phyloP scores from a whole-genome alignment of 2,113 vertebrate species.

The Cricetomys ansorgei region DNA sequence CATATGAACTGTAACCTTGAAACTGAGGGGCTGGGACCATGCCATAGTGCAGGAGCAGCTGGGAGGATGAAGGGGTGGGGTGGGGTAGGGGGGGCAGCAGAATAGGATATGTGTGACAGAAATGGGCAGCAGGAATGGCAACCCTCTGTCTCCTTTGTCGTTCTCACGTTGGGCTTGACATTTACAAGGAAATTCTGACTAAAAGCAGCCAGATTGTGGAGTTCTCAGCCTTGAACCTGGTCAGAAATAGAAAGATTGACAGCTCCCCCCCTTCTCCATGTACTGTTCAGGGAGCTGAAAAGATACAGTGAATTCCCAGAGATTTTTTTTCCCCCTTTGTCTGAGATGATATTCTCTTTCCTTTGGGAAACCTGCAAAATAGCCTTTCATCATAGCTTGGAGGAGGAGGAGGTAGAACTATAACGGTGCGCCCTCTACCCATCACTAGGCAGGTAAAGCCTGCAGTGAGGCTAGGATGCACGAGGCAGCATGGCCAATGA shows the following conservation, averaged over 20 bases:
- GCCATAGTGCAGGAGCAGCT: neutral
- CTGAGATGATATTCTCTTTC: constrained; percentile 61
- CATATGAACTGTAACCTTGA: neutral
- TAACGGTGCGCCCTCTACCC: neutral
- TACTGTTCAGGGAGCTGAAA: constrained; percentile 62
- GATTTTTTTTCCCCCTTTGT: neutral
- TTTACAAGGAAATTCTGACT: constrained; percentile 29
- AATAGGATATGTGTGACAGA: neutral
- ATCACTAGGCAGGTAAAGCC: neutral
- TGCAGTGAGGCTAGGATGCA: rapidly evolving
- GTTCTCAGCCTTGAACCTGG: constrained; percentile 12
- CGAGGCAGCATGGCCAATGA: neutral
- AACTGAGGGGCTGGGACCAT: neutral
- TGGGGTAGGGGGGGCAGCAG: neutral
- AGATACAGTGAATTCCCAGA: constrained; percentile 40
- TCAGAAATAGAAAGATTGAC: constrained; percentile 50
- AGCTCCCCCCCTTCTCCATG: constrained; percentile 40
- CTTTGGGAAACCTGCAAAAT: constrained; percentile 16
- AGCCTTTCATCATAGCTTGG: constrained; percentile 42
- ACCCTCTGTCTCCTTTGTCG: neutral
- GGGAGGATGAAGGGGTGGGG: too few species aligned
- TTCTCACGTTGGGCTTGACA: neutral
- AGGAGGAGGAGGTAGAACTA: constrained; percentile 48
- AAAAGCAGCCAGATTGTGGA: neutral
- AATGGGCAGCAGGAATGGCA: neutral